Evolutionary conservation across 2,797 vertebrate species (phyloP).

Genomic region (Cyclura pinguis): DNA sequence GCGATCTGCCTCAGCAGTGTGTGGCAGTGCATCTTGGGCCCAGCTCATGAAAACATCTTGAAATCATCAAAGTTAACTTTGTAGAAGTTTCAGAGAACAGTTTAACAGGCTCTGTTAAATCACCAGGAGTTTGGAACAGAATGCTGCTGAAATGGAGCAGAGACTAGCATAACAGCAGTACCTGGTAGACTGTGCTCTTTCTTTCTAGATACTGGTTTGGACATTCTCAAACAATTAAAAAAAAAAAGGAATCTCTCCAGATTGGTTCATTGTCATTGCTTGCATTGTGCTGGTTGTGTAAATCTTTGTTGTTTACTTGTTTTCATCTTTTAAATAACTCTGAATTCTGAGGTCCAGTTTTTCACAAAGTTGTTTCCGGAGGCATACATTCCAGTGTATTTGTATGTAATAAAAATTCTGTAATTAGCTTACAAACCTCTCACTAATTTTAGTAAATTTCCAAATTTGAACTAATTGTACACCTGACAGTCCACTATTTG

Average conservation of each 20-base stretch:
- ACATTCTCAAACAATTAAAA: slow-evolving; percentile 71
- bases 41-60: slow-evolving; percentile 72
- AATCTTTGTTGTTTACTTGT: slow-evolving; percentile 62
- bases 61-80: slow-evolving; percentile 77
- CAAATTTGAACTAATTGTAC: slow-evolving; percentile 72
- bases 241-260: slow-evolving; percentile 68
- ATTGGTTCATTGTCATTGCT: slow-evolving; percentile 67
- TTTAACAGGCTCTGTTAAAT: slow-evolving; percentile 14
- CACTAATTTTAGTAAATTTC: slow-evolving; percentile 76
- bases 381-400: slow-evolving; percentile 81
- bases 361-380: slow-evolving; percentile 77
- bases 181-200: slow-evolving; percentile 58
- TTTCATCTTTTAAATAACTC: slow-evolving; percentile 55
- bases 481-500: slow-evolving; percentile 72
- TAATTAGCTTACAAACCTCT: slow-evolving; percentile 69
- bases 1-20: slow-evolving; percentile 51
- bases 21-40: slow-evolving; percentile 4
- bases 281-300: slow-evolving; percentile 62
- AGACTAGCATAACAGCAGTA: neutral
- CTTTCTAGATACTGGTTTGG: slow-evolving; percentile 71
- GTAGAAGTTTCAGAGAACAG: neutral
- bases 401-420: slow-evolving; percentile 81
- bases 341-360: slow-evolving; percentile 76
- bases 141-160: neutral
- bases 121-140: neutral